Conservation (phyloP, 2,797 vertebrate species). For the Phaenicophaeus curvirostris region DNA sequence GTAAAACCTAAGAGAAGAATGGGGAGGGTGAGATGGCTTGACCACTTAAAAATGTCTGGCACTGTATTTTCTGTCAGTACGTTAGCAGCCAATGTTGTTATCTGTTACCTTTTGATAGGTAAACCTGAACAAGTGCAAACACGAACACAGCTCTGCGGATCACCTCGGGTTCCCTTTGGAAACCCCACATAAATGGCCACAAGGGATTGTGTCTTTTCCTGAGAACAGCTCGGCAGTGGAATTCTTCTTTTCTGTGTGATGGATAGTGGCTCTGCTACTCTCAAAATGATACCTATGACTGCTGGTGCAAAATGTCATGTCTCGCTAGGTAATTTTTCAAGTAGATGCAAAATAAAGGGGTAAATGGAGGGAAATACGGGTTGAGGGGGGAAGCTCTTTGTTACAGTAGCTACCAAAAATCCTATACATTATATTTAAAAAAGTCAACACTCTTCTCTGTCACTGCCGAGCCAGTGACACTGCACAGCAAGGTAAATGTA, state of each 20-base stretch:
- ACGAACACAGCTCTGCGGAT: slow-evolving; percentile 2
- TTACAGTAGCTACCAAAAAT: neutral
- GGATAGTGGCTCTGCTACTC: slow-evolving; percentile 11
- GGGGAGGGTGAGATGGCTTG: neutral
- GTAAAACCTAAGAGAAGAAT: neutral
- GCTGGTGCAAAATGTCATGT: neutral
- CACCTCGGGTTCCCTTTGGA: slow-evolving; percentile 6
- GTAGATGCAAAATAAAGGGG: neutral
- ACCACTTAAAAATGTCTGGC: neutral
- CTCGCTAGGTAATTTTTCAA: slow-evolving; percentile 39
- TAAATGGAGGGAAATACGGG: neutral
- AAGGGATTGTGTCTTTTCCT: slow-evolving; percentile 26
- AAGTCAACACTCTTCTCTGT: neutral
- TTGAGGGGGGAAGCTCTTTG: neutral
- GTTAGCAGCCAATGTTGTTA: neutral
- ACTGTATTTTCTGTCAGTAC: neutral
- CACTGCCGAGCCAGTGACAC: neutral
- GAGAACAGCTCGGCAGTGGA: slow-evolving; percentile 11
- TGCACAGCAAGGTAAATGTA: neutral
- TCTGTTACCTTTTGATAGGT: slow-evolving; percentile 53
- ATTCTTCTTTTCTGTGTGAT: neutral
- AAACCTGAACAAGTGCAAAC: slow-evolving; percentile 30
- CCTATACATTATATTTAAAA: no score
- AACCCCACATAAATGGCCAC: slow-evolving; percentile 6
- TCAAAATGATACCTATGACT: neutral